phyloP scores from a whole-genome alignment of 2,797 vertebrate genomes.

The Sebastolobus alascanus region DNA sequence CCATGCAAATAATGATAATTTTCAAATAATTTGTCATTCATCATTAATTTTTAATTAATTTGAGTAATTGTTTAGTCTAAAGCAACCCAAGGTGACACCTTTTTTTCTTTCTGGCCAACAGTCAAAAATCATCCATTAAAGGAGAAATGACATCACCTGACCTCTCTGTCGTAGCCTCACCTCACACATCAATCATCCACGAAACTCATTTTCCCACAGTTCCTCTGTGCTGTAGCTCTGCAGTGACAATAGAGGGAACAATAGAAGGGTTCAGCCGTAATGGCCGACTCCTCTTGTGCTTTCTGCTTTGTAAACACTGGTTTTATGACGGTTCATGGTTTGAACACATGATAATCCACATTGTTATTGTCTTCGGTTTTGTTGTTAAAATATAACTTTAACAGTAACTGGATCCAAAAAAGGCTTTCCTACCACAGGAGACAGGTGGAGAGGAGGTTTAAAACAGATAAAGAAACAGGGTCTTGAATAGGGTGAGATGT shows the following conservation, averaged over 20 bases:
- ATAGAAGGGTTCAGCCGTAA: slow-evolving; percentile 39
- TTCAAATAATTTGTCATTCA: neutral
- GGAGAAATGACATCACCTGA: slow-evolving; percentile 17
- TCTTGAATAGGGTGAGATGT: neutral
- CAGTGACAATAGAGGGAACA: slow-evolving; percentile 24
- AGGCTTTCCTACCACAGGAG: neutral
- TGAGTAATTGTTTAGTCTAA: neutral
- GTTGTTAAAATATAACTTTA: slow-evolving; percentile 27
- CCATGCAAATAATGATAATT: neutral
- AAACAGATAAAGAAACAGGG: neutral
- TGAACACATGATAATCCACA: slow-evolving; percentile 40
- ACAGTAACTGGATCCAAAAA: neutral
- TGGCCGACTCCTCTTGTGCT: slow-evolving; percentile 17
- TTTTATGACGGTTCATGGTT: slow-evolving; percentile 40
- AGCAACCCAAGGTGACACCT: neutral
- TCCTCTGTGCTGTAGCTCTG: slow-evolving; percentile 20
- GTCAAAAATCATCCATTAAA: neutral
- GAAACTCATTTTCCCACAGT: slow-evolving; percentile 50
- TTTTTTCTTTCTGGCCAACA: neutral
- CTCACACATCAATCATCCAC: slow-evolving; percentile 19
- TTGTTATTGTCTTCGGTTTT: slow-evolving; percentile 13
- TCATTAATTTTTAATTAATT: neutral
- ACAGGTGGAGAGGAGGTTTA: neutral
- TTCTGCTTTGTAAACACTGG: slow-evolving; percentile 62
- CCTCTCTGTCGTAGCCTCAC: slow-evolving; percentile 3